Conservation (phyloP, 2,113 vertebrate species). For the Isichthys henryi region DNA sequence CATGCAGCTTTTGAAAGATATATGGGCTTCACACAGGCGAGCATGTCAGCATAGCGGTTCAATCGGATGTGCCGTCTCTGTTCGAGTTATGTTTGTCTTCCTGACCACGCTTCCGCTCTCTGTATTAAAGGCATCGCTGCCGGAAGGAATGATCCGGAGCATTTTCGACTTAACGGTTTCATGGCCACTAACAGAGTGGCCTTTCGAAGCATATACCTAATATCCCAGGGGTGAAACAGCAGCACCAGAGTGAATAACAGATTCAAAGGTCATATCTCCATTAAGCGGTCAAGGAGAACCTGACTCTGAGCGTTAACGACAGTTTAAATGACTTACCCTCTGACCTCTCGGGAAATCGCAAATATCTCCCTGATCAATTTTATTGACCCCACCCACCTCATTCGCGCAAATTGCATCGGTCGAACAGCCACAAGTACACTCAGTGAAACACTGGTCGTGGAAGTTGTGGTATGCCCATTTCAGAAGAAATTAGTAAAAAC, state of each 20-base stretch:
- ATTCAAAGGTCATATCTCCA: background rate
- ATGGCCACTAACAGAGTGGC: background rate
- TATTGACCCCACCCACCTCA: constrained; percentile 18
- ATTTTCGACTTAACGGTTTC: background rate
- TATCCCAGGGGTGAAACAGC: background rate
- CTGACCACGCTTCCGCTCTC: background rate
- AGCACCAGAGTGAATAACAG: background rate
- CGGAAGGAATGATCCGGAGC: background rate
- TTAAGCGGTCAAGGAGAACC: background rate
- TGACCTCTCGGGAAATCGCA: constrained; percentile 30
- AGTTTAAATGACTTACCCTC: constrained; percentile 29
- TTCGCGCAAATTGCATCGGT: background rate
- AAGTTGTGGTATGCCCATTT: background rate
- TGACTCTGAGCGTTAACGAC: constrained; percentile 24
- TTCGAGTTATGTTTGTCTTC: background rate
- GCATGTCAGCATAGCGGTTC: background rate
- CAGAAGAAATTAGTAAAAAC: background rate
- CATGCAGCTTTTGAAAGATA: background rate
- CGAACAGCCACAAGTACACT: background rate
- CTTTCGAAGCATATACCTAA: background rate
- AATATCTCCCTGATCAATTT: constrained; percentile 25
- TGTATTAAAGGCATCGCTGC: background rate
- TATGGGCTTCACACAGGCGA: background rate
- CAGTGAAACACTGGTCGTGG: background rate
- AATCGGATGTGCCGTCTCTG: background rate